phyloP scores from a whole-genome alignment of 1,140 invertebrate genomes.

The Wasmannia auropunctata region DNA sequence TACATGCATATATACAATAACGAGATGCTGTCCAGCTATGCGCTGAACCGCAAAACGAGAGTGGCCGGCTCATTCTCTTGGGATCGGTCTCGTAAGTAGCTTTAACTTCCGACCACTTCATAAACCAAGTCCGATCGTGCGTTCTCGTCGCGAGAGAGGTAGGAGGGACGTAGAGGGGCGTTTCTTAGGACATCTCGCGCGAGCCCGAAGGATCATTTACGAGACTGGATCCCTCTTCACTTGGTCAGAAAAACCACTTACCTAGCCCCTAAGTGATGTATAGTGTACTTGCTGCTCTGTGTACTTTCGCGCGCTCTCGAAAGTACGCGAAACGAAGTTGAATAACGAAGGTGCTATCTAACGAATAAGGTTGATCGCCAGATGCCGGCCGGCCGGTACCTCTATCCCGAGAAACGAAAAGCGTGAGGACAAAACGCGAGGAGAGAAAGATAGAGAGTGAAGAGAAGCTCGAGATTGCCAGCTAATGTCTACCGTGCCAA shows the following conservation, averaged over 20 bases:
- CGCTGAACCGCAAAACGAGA: constrained; percentile 62
- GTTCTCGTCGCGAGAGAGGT: background rate
- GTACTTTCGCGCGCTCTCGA: constrained; percentile 59
- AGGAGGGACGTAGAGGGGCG: background rate
- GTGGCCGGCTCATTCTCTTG: constrained; percentile 72
- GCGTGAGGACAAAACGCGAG: constrained; percentile 30
- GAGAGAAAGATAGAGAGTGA: constrained; percentile 19
- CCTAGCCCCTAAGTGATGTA: constrained; percentile 66
- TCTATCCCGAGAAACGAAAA: constrained; percentile 28
- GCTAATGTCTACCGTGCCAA: constrained; percentile 54
- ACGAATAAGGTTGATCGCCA: constrained; percentile 75
- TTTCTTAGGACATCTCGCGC: background rate
- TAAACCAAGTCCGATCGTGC: constrained; percentile 29
- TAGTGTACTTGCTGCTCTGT: constrained; percentile 69
- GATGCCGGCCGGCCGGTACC: constrained; percentile 63
- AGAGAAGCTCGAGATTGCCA: constrained; percentile 34
- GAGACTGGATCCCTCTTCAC: constrained; percentile 51
- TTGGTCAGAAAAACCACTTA: constrained; percentile 57
- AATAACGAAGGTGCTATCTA: constrained; percentile 82
- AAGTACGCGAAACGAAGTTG: constrained; percentile 70
- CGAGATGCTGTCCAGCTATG: constrained; percentile 54
- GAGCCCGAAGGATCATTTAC: constrained; percentile 33
- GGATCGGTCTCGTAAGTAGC: constrained; percentile 66
- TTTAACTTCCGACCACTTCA: constrained; percentile 34
- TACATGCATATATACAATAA: constrained; percentile 22